Evolutionary conservation across 2,888 invertebrate genomes (phyloP), one percentile per base, ranked within the genome.

Genomic region (Linnaemya tessellans): DNA sequence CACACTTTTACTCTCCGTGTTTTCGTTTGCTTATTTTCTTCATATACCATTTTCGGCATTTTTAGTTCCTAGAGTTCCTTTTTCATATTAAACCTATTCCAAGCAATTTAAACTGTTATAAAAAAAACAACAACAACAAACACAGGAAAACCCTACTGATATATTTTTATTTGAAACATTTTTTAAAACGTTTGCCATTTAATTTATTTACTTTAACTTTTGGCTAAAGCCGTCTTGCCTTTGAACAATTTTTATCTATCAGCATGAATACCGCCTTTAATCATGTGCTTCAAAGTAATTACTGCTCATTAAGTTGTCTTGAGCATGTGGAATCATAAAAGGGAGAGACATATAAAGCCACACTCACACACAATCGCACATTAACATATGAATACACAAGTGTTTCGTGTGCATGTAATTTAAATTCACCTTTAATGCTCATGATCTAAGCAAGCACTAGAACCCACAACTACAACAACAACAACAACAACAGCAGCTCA

Each of bases 241-340:
- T 56, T 58, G 46, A 64, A 64, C 22, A 80, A 35, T 70, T 46
- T 82, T 13, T 64, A 82, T 82, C 56, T 82, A 70, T 82, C 81
- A 77, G 49, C 75, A 70, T 70, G 70, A 70, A 68, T 46, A 68
- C 81, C 73, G 58, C 68, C 81, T 80, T 73, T 80, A 81, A 80
- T 87, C 87, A 87, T 86, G 81, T 87, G 82, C 86, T 86, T 87
- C 77, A 87, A 82, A 87, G 84, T 88, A 87, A 87, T 87, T 87
- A 87, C 87, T 84, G 87, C 87, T 87, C 88, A 87, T 88, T 88
- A 88, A 87, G 87, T 87, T 88, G 87, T 87, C 87, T 87, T 84
- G 84, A 81, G 84, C 77, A 68, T 83, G 79, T 80, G 58, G 46
- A 81, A 79, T 70, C 64, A 80, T 62, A 77, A 10, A 68, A 54